Evolutionary conservation across 2,113 vertebrate genomes (phyloP), one percentile per base, ranked within the genome.

Genomic region (Psettodes erumei): DNA sequence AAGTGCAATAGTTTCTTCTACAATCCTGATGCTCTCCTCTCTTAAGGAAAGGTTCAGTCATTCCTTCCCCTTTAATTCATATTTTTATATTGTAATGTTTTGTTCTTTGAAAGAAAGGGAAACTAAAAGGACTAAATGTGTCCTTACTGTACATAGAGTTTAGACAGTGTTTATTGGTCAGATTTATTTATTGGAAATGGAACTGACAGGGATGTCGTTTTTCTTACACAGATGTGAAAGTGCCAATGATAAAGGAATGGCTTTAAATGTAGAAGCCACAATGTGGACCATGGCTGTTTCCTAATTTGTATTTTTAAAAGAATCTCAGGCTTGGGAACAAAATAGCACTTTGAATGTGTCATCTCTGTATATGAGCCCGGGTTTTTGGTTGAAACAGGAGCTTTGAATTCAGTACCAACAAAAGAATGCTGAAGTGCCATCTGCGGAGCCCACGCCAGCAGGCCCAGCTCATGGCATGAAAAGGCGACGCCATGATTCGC

Each of bases 1-100:
- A 89, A 86, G 90, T 94, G 88, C 90, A 93, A 93, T 93, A 93
- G 90, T 89, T 84, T 91, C 69, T 86, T 88, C 87, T 85, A 82
- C 65, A 66, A 75, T 73, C 56, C 67, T 43, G 77, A 72, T 58
- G 23, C 62, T 85, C 60, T 81, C 40, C 59, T 83, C 65, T 77
- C 69, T 77, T 23, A 56, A 71, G 69, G 28, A 70, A 75, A 85
- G 65, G 25, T 80, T 45, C 21, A 77, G 42, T 81, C 62, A 86
- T 81, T 81, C 63, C 81, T 85, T 64, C 74, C 80, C 83, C 81
- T 85, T 83, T 86, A 87, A 88, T 73, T 89, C 58, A 83, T 90
- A 90, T 91, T 91, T 94, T 91, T 90, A 85, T 88, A 90, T 81
- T 58, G 54, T 78, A 77, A 66, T 76, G 82, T 71, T 87, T 59